Percentiles rank a stretch among this genome's conserved stretches.
Evolutionary conservation across 2,113 vertebrate genomes (phyloP).

Genomic region (Rhinogobius similis): DNA sequence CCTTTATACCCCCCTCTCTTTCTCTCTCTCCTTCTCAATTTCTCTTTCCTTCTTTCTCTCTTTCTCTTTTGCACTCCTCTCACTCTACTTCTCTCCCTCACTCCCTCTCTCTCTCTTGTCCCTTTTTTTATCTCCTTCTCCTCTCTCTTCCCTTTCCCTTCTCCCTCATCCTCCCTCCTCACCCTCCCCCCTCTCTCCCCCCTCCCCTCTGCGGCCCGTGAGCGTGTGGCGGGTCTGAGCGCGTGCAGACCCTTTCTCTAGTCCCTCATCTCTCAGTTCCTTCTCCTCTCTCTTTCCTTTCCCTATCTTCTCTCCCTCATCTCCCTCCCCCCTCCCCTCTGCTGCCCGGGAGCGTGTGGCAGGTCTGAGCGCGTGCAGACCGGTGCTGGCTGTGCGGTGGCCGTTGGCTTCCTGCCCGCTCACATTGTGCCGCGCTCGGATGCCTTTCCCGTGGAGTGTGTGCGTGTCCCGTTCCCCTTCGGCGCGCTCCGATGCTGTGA

Average conservation of each 20-base stretch:
- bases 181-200: neutral
- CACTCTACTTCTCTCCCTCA: neutral
- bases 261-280: neutral
- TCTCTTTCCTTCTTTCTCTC: neutral
- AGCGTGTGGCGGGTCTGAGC: no score
- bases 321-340: neutral
- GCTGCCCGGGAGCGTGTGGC: neutral
- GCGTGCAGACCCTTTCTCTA: no score
- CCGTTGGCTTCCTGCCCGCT: slow-evolving; percentile 38
- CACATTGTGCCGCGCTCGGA: slow-evolving; percentile 45
- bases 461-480: slow-evolving; percentile 11
- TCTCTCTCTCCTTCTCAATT: neutral
- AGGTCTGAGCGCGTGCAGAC: neutral
- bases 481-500: slow-evolving; percentile 28
- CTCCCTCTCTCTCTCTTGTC: neutral
- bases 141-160: neutral
- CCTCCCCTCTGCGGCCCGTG: no score
- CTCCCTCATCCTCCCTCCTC: neutral
- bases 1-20: neutral
- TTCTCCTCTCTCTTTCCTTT: neutral
- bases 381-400: slow-evolving; percentile 11
- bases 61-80: neutral
- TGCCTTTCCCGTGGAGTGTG: slow-evolving; percentile 29
- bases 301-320: neutral
- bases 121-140: no score